Evolutionary conservation across 1,140 invertebrate genomes (phyloP).

Genomic region (Bombus superbus): DNA sequence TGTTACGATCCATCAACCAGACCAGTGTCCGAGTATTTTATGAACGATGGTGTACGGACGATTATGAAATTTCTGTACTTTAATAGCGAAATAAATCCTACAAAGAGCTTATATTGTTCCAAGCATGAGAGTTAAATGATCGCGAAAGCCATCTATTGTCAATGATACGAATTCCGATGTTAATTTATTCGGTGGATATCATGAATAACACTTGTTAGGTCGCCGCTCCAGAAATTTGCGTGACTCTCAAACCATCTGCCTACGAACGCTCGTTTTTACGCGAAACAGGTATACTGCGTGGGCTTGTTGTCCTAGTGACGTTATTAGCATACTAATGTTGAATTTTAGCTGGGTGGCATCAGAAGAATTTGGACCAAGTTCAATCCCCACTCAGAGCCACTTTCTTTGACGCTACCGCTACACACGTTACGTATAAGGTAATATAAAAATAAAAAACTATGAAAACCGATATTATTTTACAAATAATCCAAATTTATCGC

Average conservation of each 20-base stretch:
- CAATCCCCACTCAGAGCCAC: neutral
- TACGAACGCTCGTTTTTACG: neutral
- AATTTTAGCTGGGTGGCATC: conserved; percentile 4
- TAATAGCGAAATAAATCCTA: neutral
- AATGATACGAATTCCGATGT: neutral
- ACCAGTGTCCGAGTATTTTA: no score
- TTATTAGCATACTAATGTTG: conserved; percentile 52
- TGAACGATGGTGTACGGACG: neutral
- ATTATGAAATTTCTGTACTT: neutral
- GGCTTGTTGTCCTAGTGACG: conserved; percentile 16
- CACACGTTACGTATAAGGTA: no score
- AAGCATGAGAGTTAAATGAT: conserved; percentile 46
- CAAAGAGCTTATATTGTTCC: neutral
- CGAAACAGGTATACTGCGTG: conserved; percentile 5
- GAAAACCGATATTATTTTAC: no score
- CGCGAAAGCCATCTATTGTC: neutral
- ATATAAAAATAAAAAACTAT: no score
- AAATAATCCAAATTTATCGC: no score
- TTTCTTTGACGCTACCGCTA: neutral
- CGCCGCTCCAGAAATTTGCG: conserved; percentile 43
- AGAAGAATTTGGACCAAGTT: neutral
- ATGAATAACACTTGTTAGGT: conserved; percentile 26
- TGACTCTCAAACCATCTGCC: neutral
- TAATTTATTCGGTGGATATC: conserved; percentile 45
- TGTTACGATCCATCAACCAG: no score